phyloP scores from a whole-genome alignment of 2,888 invertebrate species.

The Chesias legatella region DNA sequence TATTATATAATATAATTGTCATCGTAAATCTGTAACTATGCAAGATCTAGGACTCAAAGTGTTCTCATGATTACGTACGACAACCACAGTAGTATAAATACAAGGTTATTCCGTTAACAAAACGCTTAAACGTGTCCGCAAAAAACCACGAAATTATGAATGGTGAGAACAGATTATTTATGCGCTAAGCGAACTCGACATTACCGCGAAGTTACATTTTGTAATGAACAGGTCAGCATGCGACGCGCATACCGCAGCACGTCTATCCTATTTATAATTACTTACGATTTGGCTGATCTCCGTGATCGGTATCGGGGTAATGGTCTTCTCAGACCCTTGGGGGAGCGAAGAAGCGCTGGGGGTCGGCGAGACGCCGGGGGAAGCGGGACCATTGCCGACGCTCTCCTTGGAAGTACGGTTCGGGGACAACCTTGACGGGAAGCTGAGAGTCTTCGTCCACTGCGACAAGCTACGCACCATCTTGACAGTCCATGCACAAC shows the following conservation, averaged over 20 bases:
- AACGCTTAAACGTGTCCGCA: constrained; percentile 10
- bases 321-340: constrained; percentile 78
- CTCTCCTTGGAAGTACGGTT: constrained; percentile 88
- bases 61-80: constrained; percentile 19
- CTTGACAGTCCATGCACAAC: constrained; percentile 74
- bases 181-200: constrained; percentile 33
- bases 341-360: constrained; percentile 80
- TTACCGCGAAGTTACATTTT: constrained; percentile 43
- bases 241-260: constrained; percentile 40
- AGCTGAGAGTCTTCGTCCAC: constrained; percentile 95
- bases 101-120: constrained; percentile 7
- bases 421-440: constrained; percentile 91
- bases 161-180: constrained; percentile 32
- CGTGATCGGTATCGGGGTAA: constrained; percentile 82
- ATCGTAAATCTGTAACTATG: constrained; percentile 24
- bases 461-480: constrained; percentile 94
- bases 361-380: constrained; percentile 82
- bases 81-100: constrained; percentile 19
- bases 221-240: constrained; percentile 47
- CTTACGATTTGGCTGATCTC: constrained; percentile 86
- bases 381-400: constrained; percentile 79
- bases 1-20: constrained; percentile 35
- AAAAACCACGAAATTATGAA: constrained; percentile 21
- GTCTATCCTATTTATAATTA: constrained; percentile 38
- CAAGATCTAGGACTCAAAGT: constrained; percentile 15